A percentile compares a stretch with the other conserved stretches of the same genome.
phyloP scores from a whole-genome alignment of 2,797 vertebrate species.

The Enteromius fasciolatus region DNA sequence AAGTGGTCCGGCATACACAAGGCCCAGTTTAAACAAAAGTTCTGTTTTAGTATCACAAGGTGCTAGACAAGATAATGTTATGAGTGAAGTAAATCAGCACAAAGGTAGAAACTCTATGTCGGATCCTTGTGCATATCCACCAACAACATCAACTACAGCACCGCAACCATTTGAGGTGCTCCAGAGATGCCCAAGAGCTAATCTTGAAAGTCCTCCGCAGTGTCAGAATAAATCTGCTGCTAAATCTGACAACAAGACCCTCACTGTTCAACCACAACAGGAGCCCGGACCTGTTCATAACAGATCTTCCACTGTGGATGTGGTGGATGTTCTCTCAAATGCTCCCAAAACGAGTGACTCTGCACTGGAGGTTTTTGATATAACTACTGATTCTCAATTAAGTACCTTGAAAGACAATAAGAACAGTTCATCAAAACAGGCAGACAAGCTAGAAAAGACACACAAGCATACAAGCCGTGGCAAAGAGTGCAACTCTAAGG shows the following conservation, averaged over 20 bases:
- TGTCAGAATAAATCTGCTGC: slow-evolving; percentile 45
- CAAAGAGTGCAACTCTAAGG: slow-evolving; percentile 62
- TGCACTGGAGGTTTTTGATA: slow-evolving; percentile 2
- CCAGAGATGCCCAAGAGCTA: slow-evolving; percentile 52
- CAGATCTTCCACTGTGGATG: too few relatives aligned
- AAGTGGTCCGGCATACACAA: slow-evolving; percentile 39
- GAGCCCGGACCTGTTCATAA: slow-evolving; percentile 39
- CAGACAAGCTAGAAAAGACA: slow-evolving; percentile 22
- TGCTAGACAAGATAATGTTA: neutral
- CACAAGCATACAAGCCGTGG: slow-evolving; percentile 55
- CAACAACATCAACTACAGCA: neutral
- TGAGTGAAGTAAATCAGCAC: slow-evolving; percentile 11
- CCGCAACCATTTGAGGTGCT: slow-evolving; percentile 18
- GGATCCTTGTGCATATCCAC: neutral
- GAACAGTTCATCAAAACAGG: slow-evolving; percentile 57
- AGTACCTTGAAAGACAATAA: slow-evolving; percentile 46
- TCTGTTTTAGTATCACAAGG: slow-evolving; percentile 20
- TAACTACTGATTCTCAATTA: neutral
- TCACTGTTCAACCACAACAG: slow-evolving; percentile 17
- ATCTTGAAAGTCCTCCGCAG: slow-evolving; percentile 37
- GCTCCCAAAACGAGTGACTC: neutral
- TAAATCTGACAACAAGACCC: slow-evolving; percentile 38
- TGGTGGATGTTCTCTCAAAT: too few relatives aligned
- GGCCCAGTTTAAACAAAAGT: slow-evolving; percentile 32
- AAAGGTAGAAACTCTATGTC: slow-evolving; percentile 52